Percentiles rank a stretch among this genome's conserved stretches.
Conservation (phyloP, 1,140 invertebrate genomes). For the Coptotermes formosanus region DNA sequence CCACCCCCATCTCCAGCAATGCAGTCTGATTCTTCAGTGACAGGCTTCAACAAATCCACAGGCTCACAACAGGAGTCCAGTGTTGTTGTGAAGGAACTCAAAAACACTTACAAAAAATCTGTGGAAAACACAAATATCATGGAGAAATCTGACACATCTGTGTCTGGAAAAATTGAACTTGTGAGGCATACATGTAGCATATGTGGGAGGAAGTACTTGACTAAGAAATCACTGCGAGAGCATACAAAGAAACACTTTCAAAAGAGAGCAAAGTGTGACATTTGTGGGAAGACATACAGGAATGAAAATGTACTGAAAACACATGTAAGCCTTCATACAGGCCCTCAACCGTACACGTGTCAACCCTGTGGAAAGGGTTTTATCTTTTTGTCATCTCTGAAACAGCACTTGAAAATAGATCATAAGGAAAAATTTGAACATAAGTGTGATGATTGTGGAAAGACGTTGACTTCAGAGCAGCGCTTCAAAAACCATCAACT, state of each 20-base stretch:
- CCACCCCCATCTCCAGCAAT: background rate
- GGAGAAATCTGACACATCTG: background rate
- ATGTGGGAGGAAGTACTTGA: conserved; percentile 23
- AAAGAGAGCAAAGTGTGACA: conserved; percentile 2
- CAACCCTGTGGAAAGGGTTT: conserved; percentile 25
- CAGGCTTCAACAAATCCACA: background rate
- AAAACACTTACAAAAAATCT: conserved; percentile 9
- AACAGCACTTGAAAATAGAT: conserved; percentile 31
- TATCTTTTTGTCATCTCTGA: conserved; percentile 26
- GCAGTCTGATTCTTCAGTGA: background rate
- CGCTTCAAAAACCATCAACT: background rate
- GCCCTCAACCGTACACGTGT: background rate
- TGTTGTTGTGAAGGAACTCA: background rate
- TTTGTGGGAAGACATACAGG: conserved; percentile 26
- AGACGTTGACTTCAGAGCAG: conserved; percentile 14
- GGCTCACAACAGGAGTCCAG: background rate
- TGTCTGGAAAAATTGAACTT: background rate
- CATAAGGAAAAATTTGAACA: conserved; percentile 35
- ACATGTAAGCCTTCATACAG: conserved; percentile 21
- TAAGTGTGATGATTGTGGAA: conserved; percentile 31
- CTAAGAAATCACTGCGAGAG: conserved; percentile 20
- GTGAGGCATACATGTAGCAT: background rate
- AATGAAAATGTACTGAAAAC: conserved; percentile 22
- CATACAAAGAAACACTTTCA: conserved; percentile 24
- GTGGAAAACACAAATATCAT: background rate